Conservation (phyloP, 2,113 vertebrate species). For the Crotalus viridis region DNA sequence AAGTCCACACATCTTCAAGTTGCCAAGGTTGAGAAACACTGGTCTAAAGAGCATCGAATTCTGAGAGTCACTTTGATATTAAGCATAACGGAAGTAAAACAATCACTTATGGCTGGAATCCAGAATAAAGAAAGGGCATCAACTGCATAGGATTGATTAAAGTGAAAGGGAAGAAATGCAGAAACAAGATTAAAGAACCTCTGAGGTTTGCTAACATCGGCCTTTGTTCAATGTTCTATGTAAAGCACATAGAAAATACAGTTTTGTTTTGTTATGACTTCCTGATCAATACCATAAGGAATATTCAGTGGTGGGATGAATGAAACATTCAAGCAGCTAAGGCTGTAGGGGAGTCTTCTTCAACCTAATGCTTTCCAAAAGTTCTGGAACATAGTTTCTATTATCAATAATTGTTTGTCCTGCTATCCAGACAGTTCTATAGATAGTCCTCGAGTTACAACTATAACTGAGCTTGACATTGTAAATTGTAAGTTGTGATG, state of each 20-base stretch:
- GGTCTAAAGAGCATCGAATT: background rate
- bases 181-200: background rate
- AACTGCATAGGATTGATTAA: background rate
- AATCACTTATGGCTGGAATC: background rate
- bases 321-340: background rate
- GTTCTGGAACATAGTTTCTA: background rate
- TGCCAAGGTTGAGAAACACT: background rate
- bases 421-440: background rate
- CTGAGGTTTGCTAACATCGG: background rate
- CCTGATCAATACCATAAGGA: background rate
- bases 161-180: background rate
- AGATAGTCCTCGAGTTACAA: too few relatives aligned
- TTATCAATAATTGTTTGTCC: background rate
- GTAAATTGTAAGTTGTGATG: too few relatives aligned
- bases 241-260: background rate
- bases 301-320: background rate
- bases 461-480: too few relatives aligned
- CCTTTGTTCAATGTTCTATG: background rate
- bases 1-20: background rate
- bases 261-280: background rate
- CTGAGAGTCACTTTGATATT: background rate
- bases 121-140: background rate
- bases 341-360: background rate
- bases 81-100: background rate
- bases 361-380: background rate